A percentile compares a stretch with the other conserved stretches of the same genome.
Evolutionary conservation across 2,113 vertebrate genomes (phyloP).

Genomic region (Oryzias melastigma): DNA sequence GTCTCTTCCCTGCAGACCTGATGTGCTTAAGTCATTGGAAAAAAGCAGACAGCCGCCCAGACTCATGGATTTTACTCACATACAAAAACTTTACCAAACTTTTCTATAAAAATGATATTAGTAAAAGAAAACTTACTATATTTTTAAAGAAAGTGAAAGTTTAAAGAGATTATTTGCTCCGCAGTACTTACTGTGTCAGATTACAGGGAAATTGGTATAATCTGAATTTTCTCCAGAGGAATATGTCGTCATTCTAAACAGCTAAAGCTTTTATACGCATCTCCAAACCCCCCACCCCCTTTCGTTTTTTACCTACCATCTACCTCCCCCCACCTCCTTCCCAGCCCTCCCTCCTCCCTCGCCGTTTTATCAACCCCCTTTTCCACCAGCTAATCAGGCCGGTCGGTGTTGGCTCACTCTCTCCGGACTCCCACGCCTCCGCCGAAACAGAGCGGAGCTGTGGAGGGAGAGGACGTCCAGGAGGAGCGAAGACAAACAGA

Average conservation of each 20-base stretch:
- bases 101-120: not conserved
- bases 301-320: constrained; percentile 43
- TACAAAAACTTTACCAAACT: not conserved
- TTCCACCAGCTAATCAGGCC: constrained; percentile 59
- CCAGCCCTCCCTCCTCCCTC: constrained; percentile 53
- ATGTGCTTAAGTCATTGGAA: constrained; percentile 45
- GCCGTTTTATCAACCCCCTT: constrained; percentile 58
- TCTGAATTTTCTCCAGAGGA: constrained; percentile 44
- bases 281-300: constrained; percentile 50
- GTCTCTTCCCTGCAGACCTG: constrained; percentile 11
- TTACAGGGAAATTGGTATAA: constrained; percentile 31
- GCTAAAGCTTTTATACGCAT: constrained; percentile 69
- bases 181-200: constrained; percentile 55
- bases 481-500: constrained; percentile 31
- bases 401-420: constrained; percentile 66
- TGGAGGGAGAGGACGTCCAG: constrained; percentile 1
- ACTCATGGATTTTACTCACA: not conserved
- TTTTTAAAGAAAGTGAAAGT: constrained; percentile 4
- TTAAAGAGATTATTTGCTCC: not conserved
- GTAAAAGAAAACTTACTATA: not conserved
- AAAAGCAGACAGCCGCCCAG: constrained; percentile 14
- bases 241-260: constrained; percentile 61
- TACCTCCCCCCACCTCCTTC: constrained; percentile 21
- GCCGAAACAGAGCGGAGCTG: constrained; percentile 12
- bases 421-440: constrained; percentile 50